These are phyloP conservation scores for Mellilla xanthometata DNA, from an alignment of 2,888 invertebrate species.

Conservation along the genomic window DNA sequence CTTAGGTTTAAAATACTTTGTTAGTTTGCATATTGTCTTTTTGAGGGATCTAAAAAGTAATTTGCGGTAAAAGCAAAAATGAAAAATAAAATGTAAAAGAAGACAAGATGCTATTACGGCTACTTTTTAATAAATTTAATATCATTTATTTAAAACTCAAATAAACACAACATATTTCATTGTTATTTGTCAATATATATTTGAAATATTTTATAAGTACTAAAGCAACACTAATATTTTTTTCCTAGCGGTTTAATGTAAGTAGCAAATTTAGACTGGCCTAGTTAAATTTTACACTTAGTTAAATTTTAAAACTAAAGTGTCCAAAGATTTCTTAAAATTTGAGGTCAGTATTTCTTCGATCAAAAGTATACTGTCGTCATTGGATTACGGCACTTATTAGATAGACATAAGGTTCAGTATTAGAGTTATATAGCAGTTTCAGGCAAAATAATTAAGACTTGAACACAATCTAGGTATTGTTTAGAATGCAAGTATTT, in stretches of 20 bases:
- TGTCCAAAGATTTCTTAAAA: conserved; percentile 34
- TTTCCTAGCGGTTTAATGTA: conserved; percentile 24
- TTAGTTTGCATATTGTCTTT: too few relatives aligned
- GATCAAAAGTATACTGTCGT: conserved; percentile 20
- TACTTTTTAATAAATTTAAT: neutral
- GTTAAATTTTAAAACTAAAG: conserved; percentile 22
- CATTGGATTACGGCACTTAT: conserved; percentile 26
- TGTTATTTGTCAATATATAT: conserved; percentile 29
- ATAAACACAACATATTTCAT: conserved; percentile 23
- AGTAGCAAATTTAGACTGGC: conserved; percentile 28
- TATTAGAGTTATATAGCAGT: conserved; percentile 7
- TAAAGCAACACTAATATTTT: too few relatives aligned
- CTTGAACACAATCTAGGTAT: too few relatives aligned
- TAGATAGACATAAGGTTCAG: conserved; percentile 13
- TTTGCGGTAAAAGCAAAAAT: too few relatives aligned
- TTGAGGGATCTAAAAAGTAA: too few relatives aligned
- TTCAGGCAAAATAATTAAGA: too few relatives aligned
- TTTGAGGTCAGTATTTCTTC: conserved; percentile 31
- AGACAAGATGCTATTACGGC: too few relatives aligned
- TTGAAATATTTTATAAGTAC: conserved; percentile 12
- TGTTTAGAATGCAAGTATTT: too few relatives aligned
- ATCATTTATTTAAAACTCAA: conserved; percentile 1
- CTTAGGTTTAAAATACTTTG: too few relatives aligned
- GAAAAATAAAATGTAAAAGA: too few relatives aligned
- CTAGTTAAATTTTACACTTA: conserved; percentile 29